Conservation (phyloP, 2,888 invertebrate genomes). For the Autographa pulchrina region DNA sequence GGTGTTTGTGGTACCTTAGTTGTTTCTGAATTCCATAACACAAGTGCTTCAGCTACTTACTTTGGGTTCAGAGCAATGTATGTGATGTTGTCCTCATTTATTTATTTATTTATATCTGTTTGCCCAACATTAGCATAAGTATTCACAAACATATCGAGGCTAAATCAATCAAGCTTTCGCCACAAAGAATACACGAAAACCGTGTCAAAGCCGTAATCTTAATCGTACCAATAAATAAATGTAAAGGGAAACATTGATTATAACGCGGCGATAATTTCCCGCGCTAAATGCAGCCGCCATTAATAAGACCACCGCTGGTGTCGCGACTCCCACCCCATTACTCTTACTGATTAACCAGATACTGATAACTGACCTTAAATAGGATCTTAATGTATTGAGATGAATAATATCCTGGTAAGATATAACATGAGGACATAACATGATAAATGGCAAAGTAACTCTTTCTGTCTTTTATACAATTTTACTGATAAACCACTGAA, state of each 20-base stretch:
- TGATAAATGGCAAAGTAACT: no score
- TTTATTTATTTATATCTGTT: no score
- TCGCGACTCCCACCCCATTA: conserved; percentile 33
- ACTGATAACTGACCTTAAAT: not conserved
- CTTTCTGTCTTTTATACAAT: no score
- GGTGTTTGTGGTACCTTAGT: no score
- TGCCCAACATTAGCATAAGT: not conserved
- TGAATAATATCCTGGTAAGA: not conserved
- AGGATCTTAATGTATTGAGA: not conserved
- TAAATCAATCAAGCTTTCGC: not conserved
- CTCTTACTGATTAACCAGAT: conserved; percentile 47
- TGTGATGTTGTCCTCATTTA: no score
- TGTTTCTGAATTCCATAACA: no score
- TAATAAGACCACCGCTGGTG: conserved; percentile 36
- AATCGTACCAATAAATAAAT: conserved; percentile 38
- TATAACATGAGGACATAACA: no score
- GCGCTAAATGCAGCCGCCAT: conserved; percentile 31
- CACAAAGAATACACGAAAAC: conserved; percentile 7
- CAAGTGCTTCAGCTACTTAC: no score
- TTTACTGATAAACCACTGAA: no score
- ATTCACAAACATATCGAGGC: not conserved
- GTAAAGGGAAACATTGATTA: conserved; percentile 24
- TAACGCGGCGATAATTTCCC: conserved; percentile 49
- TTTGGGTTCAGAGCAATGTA: no score
- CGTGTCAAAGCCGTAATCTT: conserved; percentile 20